Percentiles rank a stretch among this genome's conserved stretches.
These are phyloP conservation scores for Paramisgurnus dabryanus DNA, from an alignment of 2,113 vertebrate genomes.

Conservation along the genomic window DNA sequence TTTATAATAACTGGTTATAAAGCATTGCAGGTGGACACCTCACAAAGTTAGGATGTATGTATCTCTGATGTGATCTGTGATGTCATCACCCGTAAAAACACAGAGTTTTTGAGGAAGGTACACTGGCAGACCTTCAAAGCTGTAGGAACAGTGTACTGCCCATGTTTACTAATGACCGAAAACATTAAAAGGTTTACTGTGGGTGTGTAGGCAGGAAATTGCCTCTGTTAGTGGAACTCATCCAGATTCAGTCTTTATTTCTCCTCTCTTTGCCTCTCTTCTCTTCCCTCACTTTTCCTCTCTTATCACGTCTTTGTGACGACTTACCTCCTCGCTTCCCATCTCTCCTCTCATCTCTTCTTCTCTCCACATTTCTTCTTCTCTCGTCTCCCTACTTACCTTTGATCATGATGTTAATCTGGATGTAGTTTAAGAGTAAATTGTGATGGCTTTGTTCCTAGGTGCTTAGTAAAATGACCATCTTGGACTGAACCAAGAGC, in stretches of 20 bases:
- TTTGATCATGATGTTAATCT: constrained; percentile 18
- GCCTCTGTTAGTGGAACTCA: background rate
- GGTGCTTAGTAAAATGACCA: constrained; percentile 17
- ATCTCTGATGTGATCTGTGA: background rate
- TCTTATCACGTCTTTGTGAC: too few species aligned
- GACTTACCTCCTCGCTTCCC: background rate
- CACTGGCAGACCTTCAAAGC: constrained; percentile 26
- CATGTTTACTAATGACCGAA: constrained; percentile 18
- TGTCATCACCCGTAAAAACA: background rate
- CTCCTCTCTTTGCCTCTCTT: background rate
- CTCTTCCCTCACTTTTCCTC: too few species aligned
- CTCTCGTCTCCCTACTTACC: too few species aligned
- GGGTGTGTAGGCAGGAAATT: constrained; percentile 32
- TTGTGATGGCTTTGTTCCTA: constrained; percentile 11
- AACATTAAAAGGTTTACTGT: background rate
- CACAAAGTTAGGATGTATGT: background rate
- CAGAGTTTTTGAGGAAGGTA: background rate
- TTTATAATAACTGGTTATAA: too few species aligned
- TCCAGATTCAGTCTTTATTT: background rate
- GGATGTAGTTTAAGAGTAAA: constrained; percentile 12
- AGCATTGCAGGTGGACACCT: too few species aligned
- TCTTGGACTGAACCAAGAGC: constrained; percentile 3
- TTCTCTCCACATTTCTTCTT: background rate
- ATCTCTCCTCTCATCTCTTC: constrained; percentile 7
- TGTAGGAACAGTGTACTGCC: constrained; percentile 2